Percentiles rank a stretch among this genome's conserved stretches.
phyloP scores from a whole-genome alignment of 2,888 invertebrate genomes.

The Drosophila imparisetae region DNA sequence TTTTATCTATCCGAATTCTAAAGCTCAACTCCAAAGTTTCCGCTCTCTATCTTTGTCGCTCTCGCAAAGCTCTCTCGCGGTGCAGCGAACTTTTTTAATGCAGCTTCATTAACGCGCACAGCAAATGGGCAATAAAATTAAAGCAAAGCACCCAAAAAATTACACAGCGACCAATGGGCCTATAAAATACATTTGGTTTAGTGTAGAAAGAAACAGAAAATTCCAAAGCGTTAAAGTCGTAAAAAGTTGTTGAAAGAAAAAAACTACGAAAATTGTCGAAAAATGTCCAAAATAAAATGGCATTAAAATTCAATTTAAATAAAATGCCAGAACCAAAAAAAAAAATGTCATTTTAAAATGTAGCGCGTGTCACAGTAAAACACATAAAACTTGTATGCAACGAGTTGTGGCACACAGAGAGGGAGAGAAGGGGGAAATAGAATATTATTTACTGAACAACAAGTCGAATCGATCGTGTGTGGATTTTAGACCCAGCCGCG shows the following conservation, averaged over 20 bases:
- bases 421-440: conserved; percentile 7
- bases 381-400: conserved; percentile 37
- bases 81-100: conserved; percentile 37
- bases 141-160: conserved; percentile 55
- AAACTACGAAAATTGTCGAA: conserved; percentile 60
- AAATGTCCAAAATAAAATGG: conserved; percentile 47
- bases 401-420: conserved; percentile 7
- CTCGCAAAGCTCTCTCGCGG: conserved; percentile 3
- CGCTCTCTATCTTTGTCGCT: background rate
- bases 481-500: conserved; percentile 16
- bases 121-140: conserved; percentile 70
- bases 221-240: conserved; percentile 72
- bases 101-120: conserved; percentile 29
- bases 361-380: conserved; percentile 72
- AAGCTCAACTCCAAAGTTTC: conserved; percentile 1
- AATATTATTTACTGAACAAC: conserved; percentile 41
- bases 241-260: conserved; percentile 58
- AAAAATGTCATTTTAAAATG: conserved; percentile 56
- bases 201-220: conserved; percentile 43
- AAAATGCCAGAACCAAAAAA: conserved; percentile 30
- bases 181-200: conserved; percentile 56
- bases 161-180: conserved; percentile 55
- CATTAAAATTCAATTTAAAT: conserved; percentile 76
- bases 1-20: conserved; percentile 1
- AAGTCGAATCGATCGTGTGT: conserved; percentile 42